Percentiles rank a stretch among this genome's conserved stretches.
Evolutionary conservation across 37 sponge, comb jelly and placozoan genomes (phyloP).

Genomic region (Lycopodina hypogea): DNA sequence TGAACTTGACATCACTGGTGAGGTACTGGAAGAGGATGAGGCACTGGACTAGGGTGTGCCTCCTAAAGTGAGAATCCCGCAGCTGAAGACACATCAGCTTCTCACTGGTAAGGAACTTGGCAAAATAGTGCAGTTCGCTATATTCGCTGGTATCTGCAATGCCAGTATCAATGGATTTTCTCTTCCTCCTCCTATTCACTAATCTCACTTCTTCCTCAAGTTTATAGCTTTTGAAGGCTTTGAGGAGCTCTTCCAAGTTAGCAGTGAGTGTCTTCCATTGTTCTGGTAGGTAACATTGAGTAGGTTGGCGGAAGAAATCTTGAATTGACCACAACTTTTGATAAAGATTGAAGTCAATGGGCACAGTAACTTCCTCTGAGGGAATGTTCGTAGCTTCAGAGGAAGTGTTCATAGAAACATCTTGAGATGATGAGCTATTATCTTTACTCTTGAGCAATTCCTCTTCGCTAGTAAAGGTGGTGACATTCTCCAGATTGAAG

Average conservation of each 20-base stretch:
- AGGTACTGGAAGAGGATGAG: slow-evolving; percentile 96
- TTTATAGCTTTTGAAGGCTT: slow-evolving; percentile 72
- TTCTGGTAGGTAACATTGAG: slow-evolving; percentile 66
- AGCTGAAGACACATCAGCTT: slow-evolving; percentile 91
- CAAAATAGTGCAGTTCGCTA: slow-evolving; percentile 81
- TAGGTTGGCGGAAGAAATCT: slow-evolving; percentile 89
- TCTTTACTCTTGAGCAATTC: slow-evolving; percentile 16
- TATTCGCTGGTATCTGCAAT: slow-evolving; percentile 22
- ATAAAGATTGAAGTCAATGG: slow-evolving; percentile 87
- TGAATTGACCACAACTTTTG: slow-evolving; percentile 91
- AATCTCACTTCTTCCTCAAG: slow-evolving; percentile 48
- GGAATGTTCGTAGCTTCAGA: slow-evolving; percentile 29
- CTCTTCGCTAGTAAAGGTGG: slow-evolving; percentile 69
- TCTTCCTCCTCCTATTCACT: slow-evolving; percentile 11
- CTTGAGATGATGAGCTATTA: background rate
- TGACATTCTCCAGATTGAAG: slow-evolving; percentile 97
- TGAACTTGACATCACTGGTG: slow-evolving; percentile 86
- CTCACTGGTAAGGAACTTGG: slow-evolving; percentile 98
- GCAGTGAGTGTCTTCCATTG: slow-evolving; percentile 72
- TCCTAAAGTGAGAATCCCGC: slow-evolving; percentile 82
- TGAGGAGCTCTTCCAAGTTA: slow-evolving; percentile 45
- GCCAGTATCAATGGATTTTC: background rate
- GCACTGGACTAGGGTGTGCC: slow-evolving; percentile 90
- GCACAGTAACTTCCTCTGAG: background rate
- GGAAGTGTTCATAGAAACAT: too few relatives aligned